Percentiles rank a stretch among this genome's conserved stretches.
phyloP scores from a whole-genome alignment of 2,797 vertebrate species.

The Pseudochirops cupreus region DNA sequence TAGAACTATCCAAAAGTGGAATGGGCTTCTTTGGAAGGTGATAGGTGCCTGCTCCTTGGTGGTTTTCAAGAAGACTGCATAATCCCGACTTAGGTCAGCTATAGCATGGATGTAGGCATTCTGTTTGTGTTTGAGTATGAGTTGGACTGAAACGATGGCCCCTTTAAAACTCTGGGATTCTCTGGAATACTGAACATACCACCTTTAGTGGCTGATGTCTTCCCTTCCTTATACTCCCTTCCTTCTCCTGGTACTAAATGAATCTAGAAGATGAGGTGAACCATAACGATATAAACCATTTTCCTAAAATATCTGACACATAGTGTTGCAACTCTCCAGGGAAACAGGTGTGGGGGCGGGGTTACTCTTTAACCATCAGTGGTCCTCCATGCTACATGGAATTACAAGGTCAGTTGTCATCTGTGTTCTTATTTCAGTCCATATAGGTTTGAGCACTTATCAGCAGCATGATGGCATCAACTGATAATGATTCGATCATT shows the following conservation, averaged over 20 bases:
- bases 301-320: background rate
- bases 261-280: background rate
- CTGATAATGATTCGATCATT: background rate
- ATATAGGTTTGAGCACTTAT: background rate
- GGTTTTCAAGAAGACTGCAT: background rate
- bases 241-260: background rate
- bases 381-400: background rate
- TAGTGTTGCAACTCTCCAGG: background rate
- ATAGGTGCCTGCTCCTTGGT: background rate
- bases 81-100: background rate
- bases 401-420: background rate
- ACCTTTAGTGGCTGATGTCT: background rate
- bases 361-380: background rate
- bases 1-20: background rate
- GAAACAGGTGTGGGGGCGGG: background rate
- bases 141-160: background rate
- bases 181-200: background rate
- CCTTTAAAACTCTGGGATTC: background rate
- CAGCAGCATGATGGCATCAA: background rate
- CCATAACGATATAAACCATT: background rate
- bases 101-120: background rate
- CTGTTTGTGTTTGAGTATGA: background rate
- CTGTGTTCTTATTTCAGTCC: background rate
- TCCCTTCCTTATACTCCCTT: background rate
- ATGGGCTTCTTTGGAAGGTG: background rate